Evolutionary conservation across 1,140 invertebrate genomes (phyloP).

Genomic region (Micrasema longulum): DNA sequence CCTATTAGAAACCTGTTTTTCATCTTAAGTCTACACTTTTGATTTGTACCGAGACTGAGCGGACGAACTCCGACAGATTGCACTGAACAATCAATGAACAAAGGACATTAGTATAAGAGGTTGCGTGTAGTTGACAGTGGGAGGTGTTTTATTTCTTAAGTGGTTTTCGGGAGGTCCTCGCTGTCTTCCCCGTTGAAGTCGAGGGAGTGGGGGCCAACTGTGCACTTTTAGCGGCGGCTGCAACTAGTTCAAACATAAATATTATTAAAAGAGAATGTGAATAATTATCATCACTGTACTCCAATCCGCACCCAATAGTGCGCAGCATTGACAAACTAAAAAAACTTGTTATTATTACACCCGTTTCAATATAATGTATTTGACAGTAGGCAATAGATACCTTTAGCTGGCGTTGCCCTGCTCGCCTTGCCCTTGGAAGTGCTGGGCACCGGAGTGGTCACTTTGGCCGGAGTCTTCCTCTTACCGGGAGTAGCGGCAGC

Average conservation of each 20-base stretch:
- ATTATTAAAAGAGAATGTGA: not conserved
- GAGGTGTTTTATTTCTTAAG: constrained; percentile 61
- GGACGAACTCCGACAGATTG: not conserved
- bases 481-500: constrained; percentile 21
- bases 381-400: constrained; percentile 42
- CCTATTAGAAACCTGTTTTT: constrained; percentile 49
- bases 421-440: constrained; percentile 57
- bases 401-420: constrained; percentile 56
- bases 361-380: not conserved
- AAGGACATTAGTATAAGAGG: not conserved
- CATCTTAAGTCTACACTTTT: constrained; percentile 53
- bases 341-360: no score
- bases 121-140: no score
- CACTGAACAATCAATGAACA: constrained; percentile 5
- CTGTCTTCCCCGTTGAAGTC: constrained; percentile 64
- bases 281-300: not conserved
- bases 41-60: constrained; percentile 54
- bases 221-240: constrained; percentile 56
- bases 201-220: constrained; percentile 63
- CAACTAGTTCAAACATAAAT: constrained; percentile 29
- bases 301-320: no score
- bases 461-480: constrained; percentile 20
- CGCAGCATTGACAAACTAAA: no score
- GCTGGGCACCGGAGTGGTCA: constrained; percentile 26
- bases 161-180: constrained; percentile 63